A percentile compares a stretch with the other conserved stretches of the same genome.
These are phyloP conservation scores for Rhagoletis zephyria DNA, from an alignment of 1,140 invertebrate species.

Conservation along the genomic window DNA sequence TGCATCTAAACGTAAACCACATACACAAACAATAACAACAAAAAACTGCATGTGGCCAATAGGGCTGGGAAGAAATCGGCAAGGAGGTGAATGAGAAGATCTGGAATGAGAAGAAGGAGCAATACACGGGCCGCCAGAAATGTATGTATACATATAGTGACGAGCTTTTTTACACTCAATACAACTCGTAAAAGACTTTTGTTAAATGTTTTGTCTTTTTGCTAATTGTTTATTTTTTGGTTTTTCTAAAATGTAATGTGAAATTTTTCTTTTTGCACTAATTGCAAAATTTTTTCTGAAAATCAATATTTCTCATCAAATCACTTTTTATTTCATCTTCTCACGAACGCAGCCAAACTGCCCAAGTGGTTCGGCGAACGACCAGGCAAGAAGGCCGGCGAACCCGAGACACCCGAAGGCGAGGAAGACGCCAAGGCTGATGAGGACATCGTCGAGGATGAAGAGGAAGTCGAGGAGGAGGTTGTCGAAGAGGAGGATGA, in stretches of 20 bases:
- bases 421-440: conserved; percentile 88
- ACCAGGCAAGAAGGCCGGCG: conserved; percentile 91
- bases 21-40: conserved; percentile 30
- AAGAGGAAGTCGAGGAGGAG: conserved; percentile 81
- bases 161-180: neutral
- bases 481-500: conserved; percentile 84
- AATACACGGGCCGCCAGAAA: conserved; percentile 90
- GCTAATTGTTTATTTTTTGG: neutral
- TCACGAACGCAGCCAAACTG: conserved; percentile 81
- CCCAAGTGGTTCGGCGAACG: conserved; percentile 95
- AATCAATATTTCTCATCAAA: neutral
- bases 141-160: conserved; percentile 77
- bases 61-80: conserved; percentile 87
- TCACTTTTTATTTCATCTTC: conserved; percentile 28
- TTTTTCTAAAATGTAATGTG: neutral
- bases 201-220: conserved; percentile 26
- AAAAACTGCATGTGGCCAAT: conserved; percentile 40
- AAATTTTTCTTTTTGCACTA: conserved; percentile 4
- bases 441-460: conserved; percentile 81
- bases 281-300: neutral
- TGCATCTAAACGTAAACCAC: conserved; percentile 15
- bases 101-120: conserved; percentile 88
- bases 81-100: conserved; percentile 88
- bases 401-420: conserved; percentile 89
- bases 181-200: neutral